A percentile compares a stretch with the other conserved stretches of the same genome.
Evolutionary conservation across 2,113 vertebrate genomes (phyloP).

Genomic region (Cheilinus undulatus): DNA sequence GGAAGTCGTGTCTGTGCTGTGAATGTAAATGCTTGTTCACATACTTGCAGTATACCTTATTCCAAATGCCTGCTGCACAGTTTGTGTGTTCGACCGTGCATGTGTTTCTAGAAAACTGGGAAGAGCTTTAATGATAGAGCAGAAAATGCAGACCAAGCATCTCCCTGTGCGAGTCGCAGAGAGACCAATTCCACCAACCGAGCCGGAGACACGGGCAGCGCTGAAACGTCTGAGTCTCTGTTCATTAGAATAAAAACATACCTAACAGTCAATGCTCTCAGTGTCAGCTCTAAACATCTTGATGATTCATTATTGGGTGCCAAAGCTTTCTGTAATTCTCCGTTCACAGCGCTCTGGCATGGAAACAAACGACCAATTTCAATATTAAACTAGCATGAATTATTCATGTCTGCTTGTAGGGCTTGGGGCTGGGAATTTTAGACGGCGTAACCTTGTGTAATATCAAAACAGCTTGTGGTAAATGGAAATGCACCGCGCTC

Average conservation of each 20-base stretch:
- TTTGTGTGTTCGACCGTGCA: conserved; percentile 3
- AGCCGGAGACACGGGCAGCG: conserved; percentile 16
- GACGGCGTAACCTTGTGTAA: conserved; percentile 61
- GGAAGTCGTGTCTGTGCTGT: not conserved
- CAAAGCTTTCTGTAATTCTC: conserved; percentile 62
- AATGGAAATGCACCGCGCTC: conserved; percentile 45
- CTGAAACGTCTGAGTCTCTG: conserved; percentile 40
- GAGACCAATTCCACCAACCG: conserved; percentile 56
- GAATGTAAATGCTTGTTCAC: not conserved
- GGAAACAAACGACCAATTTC: conserved; percentile 77
- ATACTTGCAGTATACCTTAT: conserved; percentile 6
- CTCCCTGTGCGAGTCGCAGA: conserved; percentile 46
- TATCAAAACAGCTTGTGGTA: conserved; percentile 62
- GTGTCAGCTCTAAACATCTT: conserved; percentile 63
- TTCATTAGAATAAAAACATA: conserved; percentile 48
- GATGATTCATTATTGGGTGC: conserved; percentile 66
- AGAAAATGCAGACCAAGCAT: conserved; percentile 66
- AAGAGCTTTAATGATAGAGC: conserved; percentile 64
- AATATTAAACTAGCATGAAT: conserved; percentile 70
- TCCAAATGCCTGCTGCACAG: not conserved
- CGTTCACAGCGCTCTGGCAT: conserved; percentile 61
- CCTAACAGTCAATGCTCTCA: conserved; percentile 43
- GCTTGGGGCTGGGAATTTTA: conserved; percentile 60
- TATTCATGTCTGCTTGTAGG: conserved; percentile 56
- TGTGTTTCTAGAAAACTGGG: conserved; percentile 23